A percentile compares a stretch with the other conserved stretches of the same genome.
Evolutionary conservation across 2,113 vertebrate genomes (phyloP).

Genomic region (Catharus minimus): DNA sequence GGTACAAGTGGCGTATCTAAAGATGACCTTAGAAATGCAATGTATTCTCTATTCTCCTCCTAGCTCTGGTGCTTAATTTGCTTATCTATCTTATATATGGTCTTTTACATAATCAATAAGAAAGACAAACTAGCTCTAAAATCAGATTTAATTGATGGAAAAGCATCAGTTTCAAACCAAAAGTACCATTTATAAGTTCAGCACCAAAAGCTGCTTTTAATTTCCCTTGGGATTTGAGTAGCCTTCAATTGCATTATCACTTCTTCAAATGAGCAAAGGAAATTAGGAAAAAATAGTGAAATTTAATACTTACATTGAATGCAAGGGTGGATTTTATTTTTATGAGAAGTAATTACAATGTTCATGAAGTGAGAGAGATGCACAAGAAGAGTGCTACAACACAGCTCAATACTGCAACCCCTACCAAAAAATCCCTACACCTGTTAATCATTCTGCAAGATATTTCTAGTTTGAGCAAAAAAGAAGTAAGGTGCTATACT

Average conservation of each 20-base stretch:
- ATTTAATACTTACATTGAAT: neutral
- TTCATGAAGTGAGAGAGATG: neutral
- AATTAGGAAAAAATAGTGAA: neutral
- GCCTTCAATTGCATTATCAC: neutral
- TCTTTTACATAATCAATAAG: neutral
- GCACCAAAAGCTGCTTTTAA: neutral
- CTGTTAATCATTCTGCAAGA: neutral
- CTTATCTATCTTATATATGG: neutral
- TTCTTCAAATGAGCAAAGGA: neutral
- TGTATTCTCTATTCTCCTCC: neutral
- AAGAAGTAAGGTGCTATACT: neutral
- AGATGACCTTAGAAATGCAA: neutral
- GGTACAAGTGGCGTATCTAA: neutral
- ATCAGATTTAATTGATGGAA: neutral
- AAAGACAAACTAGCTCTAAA: neutral
- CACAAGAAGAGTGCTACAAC: neutral
- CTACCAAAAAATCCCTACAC: neutral
- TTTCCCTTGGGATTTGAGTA: neutral
- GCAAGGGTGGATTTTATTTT: neutral
- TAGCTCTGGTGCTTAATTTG: neutral
- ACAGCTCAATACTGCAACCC: neutral
- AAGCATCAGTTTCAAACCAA: neutral
- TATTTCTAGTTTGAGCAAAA: neutral
- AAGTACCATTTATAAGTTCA: neutral
- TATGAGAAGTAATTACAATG: neutral